Base-by-base conservation (phyloP, 2,888 invertebrate species). In the Philhelius pedissequus region DNA sequence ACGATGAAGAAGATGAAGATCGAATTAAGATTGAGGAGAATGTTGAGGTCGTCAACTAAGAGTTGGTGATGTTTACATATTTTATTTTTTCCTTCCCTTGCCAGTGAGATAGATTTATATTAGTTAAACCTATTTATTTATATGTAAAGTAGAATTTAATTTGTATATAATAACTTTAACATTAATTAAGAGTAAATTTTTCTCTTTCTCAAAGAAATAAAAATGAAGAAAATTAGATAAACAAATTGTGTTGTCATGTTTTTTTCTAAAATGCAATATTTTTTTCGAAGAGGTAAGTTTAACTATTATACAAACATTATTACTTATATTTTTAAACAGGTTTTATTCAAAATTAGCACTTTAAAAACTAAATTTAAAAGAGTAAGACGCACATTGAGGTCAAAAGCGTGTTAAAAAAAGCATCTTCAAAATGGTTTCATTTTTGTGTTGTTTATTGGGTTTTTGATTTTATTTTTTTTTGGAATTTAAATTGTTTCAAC, bases 11-110 rank as follows among this genome's bases (percentile, higher is more conserved):
- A 6, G 38, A 86, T 30, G 73, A 79, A 11, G 86, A 88, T n/a
- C 86, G 88, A 15, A 90, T 90, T 43, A 91, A 91, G 74, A 87
- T 89, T 60, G 88, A 89, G 50, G 89, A 89, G 54, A 88, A 88
- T 74, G 90, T 91, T 2, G 92, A 92, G 66, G 92, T 91, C 32
- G 91, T 91, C 40, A 91, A 91, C 87, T 91, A 87, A 88, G 35
- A 38, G 69, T 62, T 27, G 25, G 7, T 69, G 25, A 9, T 69
- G 13, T 25, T 27, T 15, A 1, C 15, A n/a, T n/a, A n/a, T n/a
- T n/a, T n/a, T n/a, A n/a, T n/a, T n/a, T n/a, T 38, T 43, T 15
- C 25, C 9, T 64, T 15, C 38, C 43, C 1, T 43, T 27, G 18
- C 35, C 27, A 40, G 62, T 54, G 68, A 77, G 35, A 48, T 74